These are phyloP conservation scores for Drosophila acutilabella DNA, from an alignment of 2,888 invertebrate genomes.

Conservation along the genomic window DNA sequence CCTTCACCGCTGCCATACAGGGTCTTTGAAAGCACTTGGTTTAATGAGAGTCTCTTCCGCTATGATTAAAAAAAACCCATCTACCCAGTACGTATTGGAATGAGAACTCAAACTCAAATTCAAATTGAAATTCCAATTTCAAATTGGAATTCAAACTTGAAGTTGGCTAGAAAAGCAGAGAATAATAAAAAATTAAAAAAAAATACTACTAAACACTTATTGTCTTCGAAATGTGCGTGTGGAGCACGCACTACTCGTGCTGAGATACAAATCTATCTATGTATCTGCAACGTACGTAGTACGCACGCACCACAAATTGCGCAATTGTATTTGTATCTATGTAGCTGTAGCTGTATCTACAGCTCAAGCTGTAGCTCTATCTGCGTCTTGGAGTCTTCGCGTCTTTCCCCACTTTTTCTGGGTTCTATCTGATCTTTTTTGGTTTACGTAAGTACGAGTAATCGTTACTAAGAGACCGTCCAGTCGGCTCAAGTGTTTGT, in stretches of 20 bases:
- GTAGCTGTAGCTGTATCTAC: slow-evolving; percentile 4
- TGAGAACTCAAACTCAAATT: background rate
- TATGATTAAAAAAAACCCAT: slow-evolving; percentile 22
- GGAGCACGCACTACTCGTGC: slow-evolving; percentile 31
- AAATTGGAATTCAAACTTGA: slow-evolving; percentile 34
- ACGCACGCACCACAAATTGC: slow-evolving; percentile 65
- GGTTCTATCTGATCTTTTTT: slow-evolving; percentile 22
- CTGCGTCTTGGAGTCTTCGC: slow-evolving; percentile 15
- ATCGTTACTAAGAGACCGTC: slow-evolving; percentile 33
- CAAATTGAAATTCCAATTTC: slow-evolving; percentile 12
- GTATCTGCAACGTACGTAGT: slow-evolving; percentile 21
- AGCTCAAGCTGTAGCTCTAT: slow-evolving; percentile 24
- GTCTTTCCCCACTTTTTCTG: background rate
- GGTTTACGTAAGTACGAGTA: slow-evolving; percentile 32
- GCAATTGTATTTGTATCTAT: slow-evolving; percentile 41
- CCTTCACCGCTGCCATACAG: background rate
- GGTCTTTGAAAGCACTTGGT: slow-evolving; percentile 10
- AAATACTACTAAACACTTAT: slow-evolving; percentile 15
- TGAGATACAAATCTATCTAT: slow-evolving; percentile 33
- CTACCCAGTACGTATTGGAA: background rate
- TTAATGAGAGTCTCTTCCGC: slow-evolving; percentile 1
- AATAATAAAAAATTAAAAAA: slow-evolving; percentile 8
- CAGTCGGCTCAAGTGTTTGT: slow-evolving; percentile 62
- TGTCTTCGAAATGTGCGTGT: slow-evolving; percentile 26
- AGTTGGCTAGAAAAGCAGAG: slow-evolving; percentile 4